Evolutionary conservation across 2,797 vertebrate genomes (phyloP).

Genomic region (Saxicola maurus): DNA sequence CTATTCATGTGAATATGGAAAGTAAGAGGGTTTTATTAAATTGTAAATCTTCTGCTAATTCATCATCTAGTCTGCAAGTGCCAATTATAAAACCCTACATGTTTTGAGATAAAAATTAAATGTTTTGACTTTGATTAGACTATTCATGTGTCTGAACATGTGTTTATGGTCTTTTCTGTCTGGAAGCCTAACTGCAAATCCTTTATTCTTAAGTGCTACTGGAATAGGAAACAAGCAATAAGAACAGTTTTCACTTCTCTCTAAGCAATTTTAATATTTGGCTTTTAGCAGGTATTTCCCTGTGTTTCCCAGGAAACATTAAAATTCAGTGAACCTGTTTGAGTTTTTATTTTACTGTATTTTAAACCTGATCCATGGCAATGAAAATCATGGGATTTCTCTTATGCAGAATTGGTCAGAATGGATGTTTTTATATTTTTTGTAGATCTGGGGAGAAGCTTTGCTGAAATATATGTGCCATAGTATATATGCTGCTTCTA

Average conservation of each 20-base stretch:
- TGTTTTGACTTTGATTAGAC: background rate
- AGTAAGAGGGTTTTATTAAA: background rate
- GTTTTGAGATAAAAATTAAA: conserved; percentile 9
- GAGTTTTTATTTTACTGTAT: accelerated
- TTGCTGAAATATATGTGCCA: background rate
- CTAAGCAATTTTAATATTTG: background rate
- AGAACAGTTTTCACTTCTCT: background rate
- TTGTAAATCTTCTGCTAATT: background rate
- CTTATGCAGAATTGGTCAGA: background rate
- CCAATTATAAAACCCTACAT: background rate
- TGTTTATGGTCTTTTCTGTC: background rate
- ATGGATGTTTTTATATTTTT: background rate
- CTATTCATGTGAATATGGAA: background rate
- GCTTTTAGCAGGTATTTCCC: background rate
- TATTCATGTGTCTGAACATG: background rate
- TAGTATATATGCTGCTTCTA: background rate
- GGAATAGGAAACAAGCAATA: background rate
- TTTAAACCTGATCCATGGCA: background rate
- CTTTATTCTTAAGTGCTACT: background rate
- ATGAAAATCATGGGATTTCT: background rate
- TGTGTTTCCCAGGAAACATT: background rate
- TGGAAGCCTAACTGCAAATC: background rate
- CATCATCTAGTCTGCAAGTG: background rate
- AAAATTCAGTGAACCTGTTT: background rate
- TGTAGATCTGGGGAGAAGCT: background rate